phyloP scores from a whole-genome alignment of 2,797 vertebrate species.

The Clangula hyemalis region DNA sequence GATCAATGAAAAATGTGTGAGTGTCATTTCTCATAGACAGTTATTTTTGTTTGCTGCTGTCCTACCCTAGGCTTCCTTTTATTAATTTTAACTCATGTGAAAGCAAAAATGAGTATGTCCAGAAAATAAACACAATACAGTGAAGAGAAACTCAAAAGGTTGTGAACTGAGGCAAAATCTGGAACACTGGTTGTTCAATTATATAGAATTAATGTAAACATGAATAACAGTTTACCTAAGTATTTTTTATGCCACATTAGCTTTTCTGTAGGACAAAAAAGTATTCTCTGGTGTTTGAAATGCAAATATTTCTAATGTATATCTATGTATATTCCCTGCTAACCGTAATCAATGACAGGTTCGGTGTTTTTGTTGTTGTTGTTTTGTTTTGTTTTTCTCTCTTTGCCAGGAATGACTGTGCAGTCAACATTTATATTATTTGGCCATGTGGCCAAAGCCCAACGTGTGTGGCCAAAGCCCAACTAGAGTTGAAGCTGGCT shows the following conservation, averaged over 20 bases:
- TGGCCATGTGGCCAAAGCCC: neutral
- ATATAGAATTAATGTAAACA: neutral
- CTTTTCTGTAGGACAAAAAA: neutral
- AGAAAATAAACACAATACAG: neutral
- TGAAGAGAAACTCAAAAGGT: neutral
- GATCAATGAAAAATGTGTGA: slow-evolving; percentile 12
- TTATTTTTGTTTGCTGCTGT: slow-evolving; percentile 30
- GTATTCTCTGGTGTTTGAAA: neutral
- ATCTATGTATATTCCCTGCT: neutral
- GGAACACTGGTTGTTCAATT: neutral
- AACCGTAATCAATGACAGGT: rapidly evolving
- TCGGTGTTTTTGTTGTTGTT: neutral
- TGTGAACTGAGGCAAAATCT: neutral
- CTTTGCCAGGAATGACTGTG: neutral
- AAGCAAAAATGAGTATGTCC: neutral
- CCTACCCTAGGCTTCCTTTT: neutral
- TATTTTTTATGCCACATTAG: neutral
- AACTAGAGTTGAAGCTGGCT: no score
- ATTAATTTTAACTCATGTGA: neutral
- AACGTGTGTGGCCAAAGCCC: no score
- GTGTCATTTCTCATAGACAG: slow-evolving; percentile 9
- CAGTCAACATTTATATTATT: neutral
- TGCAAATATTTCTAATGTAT: neutral
- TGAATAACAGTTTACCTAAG: neutral
- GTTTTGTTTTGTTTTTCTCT: neutral